Conservation (phyloP, 2,888 invertebrate species). For the Cantharis rustica region DNA sequence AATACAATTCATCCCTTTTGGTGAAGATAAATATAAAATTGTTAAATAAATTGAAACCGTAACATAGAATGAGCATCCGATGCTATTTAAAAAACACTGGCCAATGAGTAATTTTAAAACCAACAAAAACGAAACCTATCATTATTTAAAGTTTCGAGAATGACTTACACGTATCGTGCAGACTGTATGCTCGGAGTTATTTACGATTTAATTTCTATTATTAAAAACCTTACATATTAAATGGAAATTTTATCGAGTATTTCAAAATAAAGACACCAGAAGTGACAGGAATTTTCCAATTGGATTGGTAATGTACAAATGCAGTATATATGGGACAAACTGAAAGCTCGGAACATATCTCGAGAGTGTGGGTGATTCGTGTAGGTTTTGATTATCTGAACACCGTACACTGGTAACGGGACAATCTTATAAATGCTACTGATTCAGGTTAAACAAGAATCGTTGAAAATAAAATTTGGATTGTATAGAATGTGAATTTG, state of each 20-base stretch:
- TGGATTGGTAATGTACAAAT: not conserved
- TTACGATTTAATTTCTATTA: conserved; percentile 2
- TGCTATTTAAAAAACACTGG: not conserved
- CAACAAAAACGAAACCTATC: not conserved
- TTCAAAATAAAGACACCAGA: not conserved
- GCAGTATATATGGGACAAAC: not conserved
- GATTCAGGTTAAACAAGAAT: not conserved
- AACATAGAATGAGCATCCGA: not conserved
- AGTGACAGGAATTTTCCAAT: not conserved
- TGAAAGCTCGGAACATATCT: not conserved
- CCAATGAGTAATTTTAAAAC: not conserved
- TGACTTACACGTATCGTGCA: not conserved
- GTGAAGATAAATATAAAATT: too few relatives aligned
- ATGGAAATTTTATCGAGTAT: not conserved
- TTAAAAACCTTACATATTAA: not conserved
- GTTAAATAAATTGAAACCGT: too few relatives aligned
- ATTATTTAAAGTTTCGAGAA: not conserved
- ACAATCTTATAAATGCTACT: not conserved
- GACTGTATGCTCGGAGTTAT: not conserved
- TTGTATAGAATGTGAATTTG: not conserved
- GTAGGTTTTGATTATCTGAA: conserved; percentile 3
- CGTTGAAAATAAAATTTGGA: not conserved
- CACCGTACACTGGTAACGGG: not conserved
- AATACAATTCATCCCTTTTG: not conserved
- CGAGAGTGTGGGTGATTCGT: not conserved